phyloP scores from a whole-genome alignment of 2,113 vertebrate genomes.

The Triplophysa dalaica region DNA sequence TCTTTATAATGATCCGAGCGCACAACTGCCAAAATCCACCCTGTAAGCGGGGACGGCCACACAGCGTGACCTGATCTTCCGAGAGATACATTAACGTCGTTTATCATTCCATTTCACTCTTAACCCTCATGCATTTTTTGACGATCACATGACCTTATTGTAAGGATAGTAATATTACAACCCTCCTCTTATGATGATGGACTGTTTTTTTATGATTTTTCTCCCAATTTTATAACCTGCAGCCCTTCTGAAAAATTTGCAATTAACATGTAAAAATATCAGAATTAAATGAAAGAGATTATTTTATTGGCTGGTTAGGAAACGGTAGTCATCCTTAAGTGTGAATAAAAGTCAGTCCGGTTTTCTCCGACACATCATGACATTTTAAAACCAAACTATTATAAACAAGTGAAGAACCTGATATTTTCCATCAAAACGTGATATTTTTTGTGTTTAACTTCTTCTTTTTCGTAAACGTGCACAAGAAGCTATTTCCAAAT shows the following conservation, averaged over 20 bases:
- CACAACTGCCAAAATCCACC: slow-evolving; percentile 30
- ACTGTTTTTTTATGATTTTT: neutral
- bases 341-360: neutral
- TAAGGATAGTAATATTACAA: slow-evolving; percentile 33
- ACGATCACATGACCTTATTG: slow-evolving; percentile 51
- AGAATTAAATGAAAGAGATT: neutral
- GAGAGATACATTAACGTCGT: slow-evolving; percentile 11
- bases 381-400: neutral
- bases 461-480: slow-evolving; percentile 3
- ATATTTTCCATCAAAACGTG: neutral
- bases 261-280: neutral
- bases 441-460: neutral
- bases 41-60: neutral
- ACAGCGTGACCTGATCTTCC: neutral
- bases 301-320: neutral
- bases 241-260: neutral
- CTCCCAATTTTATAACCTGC: neutral
- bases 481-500: slow-evolving; percentile 33
- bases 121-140: slow-evolving; percentile 25
- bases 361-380: neutral
- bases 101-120: slow-evolving; percentile 32
- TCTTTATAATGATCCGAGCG: slow-evolving; percentile 2
- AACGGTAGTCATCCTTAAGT: neutral
- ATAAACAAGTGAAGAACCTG: neutral
- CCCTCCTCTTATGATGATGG: neutral